These are phyloP conservation scores for Heliconius himera DNA, from an alignment of 1,140 invertebrate genomes.

Conservation along the genomic window DNA sequence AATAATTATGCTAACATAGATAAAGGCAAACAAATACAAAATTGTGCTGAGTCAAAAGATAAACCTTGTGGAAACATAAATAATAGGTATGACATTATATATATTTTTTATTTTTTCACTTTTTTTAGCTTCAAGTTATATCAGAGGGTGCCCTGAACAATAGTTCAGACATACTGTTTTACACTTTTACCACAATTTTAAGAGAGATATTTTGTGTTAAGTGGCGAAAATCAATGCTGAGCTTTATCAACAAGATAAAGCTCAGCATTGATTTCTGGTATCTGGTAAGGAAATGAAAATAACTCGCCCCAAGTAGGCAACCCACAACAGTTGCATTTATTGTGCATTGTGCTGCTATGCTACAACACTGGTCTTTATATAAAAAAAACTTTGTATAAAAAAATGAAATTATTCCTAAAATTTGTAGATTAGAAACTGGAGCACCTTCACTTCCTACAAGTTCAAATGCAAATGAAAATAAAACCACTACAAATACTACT, in stretches of 20 bases:
- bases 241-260: too few relatives aligned
- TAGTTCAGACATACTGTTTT: too few relatives aligned
- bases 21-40: conserved; percentile 11
- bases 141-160: background rate
- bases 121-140: background rate
- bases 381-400: too few relatives aligned
- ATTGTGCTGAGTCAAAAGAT: background rate
- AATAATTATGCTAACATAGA: background rate
- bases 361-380: too few relatives aligned
- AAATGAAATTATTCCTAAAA: background rate
- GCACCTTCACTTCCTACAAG: conserved; percentile 9
- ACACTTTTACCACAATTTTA: too few relatives aligned
- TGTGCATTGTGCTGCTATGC: too few relatives aligned
- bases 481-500: background rate
- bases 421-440: conserved; percentile 1
- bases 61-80: background rate
- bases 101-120: background rate
- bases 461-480: conserved; percentile 17
- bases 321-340: too few relatives aligned
- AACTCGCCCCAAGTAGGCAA: too few relatives aligned
- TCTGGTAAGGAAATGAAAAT: too few relatives aligned
- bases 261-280: too few relatives aligned
- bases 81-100: conserved; percentile 9
- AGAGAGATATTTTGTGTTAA: too few relatives aligned
- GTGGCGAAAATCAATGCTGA: too few relatives aligned